Evolutionary conservation across 2,797 vertebrate genomes (phyloP), one percentile per base, ranked within the genome.

Genomic region (Phaenicophaeus curvirostris): DNA sequence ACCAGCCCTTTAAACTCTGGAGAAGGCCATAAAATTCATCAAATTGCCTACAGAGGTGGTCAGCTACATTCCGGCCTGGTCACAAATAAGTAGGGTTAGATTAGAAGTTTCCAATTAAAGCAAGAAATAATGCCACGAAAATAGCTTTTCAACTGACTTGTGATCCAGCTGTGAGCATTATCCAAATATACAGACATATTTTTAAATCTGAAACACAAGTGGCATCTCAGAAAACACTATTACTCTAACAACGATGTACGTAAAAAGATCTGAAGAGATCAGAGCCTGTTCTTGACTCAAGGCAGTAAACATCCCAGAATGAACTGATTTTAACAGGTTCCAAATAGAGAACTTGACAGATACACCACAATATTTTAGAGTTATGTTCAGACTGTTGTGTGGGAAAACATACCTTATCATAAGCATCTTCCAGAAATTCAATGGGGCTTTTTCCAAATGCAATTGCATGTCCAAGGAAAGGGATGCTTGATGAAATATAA

Each of bases 391-490:
- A 16, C 13, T 39, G 19, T 19, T 11, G 7, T 1, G 19, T 15
- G 4, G 8, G 20, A 63, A 76, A 48, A 67, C 35, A 2, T 95
- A 99, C 99, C 98, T 99, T 99, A 59, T 99, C 98, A 69, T 99
- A 99, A 5, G 99, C 99, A 33, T 98, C 98, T 97, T 99, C 99
- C 76, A 99, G 96, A 95, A 99, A 99, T 31, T 99, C 98, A 93
- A 99, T 99, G 74, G 99, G 99, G 89, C 98, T 99, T 97, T 97
- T 99, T n/a, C 99, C 99, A 97, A 99, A 99, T 17, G 98, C 98
- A 15, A 99, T 88, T 13, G 99, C 99, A 65, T 99, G 99, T 17
- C 99, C 99, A 77, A 99, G 97, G 94, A 99, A 99, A 11, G 99
- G 99, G 92, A 99, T 94, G 80, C 95, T 96, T 72, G 99, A 99